These are phyloP conservation scores for Chlamydotis undulata DNA, from an alignment of 2,113 vertebrate species.

Conservation along the genomic window DNA sequence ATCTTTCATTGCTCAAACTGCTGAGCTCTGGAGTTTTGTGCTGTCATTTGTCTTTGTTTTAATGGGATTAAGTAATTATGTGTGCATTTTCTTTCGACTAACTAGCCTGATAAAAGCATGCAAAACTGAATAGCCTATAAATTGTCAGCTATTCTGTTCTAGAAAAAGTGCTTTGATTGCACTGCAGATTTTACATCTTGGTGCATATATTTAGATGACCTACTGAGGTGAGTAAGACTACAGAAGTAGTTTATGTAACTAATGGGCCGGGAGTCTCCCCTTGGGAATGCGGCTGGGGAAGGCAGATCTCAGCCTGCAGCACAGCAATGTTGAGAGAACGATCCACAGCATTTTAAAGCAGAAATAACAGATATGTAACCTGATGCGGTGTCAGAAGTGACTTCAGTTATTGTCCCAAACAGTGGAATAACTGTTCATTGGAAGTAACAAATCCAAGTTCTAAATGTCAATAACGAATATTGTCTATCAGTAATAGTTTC, in stretches of 20 bases:
- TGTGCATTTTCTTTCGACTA: slow-evolving; percentile 39
- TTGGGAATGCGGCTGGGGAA: neutral
- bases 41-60: slow-evolving; percentile 60
- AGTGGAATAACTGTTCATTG: neutral
- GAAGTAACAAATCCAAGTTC: too few relatives aligned
- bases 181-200: slow-evolving; percentile 12
- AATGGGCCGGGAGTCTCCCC: slow-evolving; percentile 15
- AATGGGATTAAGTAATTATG: slow-evolving; percentile 66
- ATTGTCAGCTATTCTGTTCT: slow-evolving; percentile 32
- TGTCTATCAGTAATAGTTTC: neutral
- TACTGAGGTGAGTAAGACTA: slow-evolving; percentile 35
- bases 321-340: neutral
- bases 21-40: slow-evolving; percentile 18
- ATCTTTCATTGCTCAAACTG: slow-evolving; percentile 39
- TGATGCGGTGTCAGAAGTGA: neutral
- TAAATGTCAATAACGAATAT: too few relatives aligned
- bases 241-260: slow-evolving; percentile 9
- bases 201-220: slow-evolving; percentile 34
- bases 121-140: slow-evolving; percentile 41
- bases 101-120: slow-evolving; percentile 63
- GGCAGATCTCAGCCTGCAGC: neutral
- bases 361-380: neutral
- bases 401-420: neutral
- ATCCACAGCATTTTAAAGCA: neutral
- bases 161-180: slow-evolving; percentile 38